phyloP scores from a whole-genome alignment of 2,797 vertebrate species.

The Scomberomorus guttatus region DNA sequence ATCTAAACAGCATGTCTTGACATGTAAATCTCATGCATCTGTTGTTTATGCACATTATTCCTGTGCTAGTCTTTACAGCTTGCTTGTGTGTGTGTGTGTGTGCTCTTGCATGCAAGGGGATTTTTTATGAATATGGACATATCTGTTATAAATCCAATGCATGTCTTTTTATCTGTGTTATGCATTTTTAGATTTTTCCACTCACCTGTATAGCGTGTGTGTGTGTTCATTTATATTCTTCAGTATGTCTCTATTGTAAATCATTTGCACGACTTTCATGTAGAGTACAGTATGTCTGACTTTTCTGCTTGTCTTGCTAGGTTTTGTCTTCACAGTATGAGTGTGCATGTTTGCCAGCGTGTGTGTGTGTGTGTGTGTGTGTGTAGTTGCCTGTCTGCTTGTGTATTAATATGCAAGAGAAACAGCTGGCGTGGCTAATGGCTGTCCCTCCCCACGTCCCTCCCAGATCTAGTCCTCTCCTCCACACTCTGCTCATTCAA shows the following conservation, averaged over 20 bases:
- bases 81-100: conserved; percentile 3
- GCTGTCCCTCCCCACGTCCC: conserved; percentile 74
- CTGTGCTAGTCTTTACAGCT: conserved; percentile 7
- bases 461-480: conserved; percentile 70
- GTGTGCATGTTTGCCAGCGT: conserved; percentile 54
- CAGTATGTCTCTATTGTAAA: conserved; percentile 32
- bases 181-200: conserved; percentile 31
- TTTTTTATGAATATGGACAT: conserved; percentile 24
- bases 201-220: conserved; percentile 20
- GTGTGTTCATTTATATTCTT: neutral
- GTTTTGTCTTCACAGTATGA: conserved; percentile 42
- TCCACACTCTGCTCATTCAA: conserved; percentile 68
- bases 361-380: conserved; percentile 40
- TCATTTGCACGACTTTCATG: conserved; percentile 41
- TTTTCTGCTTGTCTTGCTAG: conserved; percentile 30
- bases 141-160: conserved; percentile 20
- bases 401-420: conserved; percentile 77
- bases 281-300: conserved; percentile 28
- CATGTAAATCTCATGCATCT: conserved; percentile 58
- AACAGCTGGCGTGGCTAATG: conserved; percentile 82
- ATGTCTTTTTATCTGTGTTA: conserved; percentile 18
- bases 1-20: conserved; percentile 41
- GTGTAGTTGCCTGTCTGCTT: conserved; percentile 29
- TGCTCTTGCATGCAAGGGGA: conserved; percentile 3
- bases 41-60: conserved; percentile 42